A percentile compares a stretch with the other conserved stretches of the same genome.
These are phyloP conservation scores for Alligator mississippiensis DNA, from an alignment of 2,113 vertebrate genomes.

Conservation along the genomic window DNA sequence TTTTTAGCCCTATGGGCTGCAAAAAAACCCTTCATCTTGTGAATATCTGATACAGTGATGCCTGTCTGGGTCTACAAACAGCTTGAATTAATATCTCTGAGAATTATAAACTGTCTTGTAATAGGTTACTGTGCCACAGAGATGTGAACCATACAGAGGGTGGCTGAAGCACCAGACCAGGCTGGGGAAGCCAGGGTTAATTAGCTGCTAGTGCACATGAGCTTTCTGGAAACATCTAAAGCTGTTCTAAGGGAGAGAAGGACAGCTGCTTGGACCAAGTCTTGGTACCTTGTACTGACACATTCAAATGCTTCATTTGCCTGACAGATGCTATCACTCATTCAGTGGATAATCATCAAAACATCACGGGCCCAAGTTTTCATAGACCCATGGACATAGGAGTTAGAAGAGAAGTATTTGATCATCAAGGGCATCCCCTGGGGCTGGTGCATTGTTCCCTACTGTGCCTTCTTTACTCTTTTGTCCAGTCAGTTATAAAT, in stretches of 20 bases:
- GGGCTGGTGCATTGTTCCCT: no score
- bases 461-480: background rate
- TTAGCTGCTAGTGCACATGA: background rate
- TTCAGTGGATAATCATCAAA: background rate
- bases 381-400: no score
- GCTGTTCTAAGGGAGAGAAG: background rate
- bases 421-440: background rate
- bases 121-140: background rate
- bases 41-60: background rate
- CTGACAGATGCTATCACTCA: background rate
- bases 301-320: background rate
- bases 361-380: background rate
- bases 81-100: background rate
- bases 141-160: background rate
- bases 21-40: background rate
- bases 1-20: background rate
- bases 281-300: background rate
- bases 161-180: background rate
- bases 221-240: background rate
- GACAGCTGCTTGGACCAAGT: background rate
- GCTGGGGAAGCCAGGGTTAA: background rate
- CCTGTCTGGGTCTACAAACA: background rate
- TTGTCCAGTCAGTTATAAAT: background rate
- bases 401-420: background rate
- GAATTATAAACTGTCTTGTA: background rate